Evolutionary conservation across 37 sponge, comb jelly and placozoan species (phyloP).

Genomic region (Bolinopsis microptera): DNA sequence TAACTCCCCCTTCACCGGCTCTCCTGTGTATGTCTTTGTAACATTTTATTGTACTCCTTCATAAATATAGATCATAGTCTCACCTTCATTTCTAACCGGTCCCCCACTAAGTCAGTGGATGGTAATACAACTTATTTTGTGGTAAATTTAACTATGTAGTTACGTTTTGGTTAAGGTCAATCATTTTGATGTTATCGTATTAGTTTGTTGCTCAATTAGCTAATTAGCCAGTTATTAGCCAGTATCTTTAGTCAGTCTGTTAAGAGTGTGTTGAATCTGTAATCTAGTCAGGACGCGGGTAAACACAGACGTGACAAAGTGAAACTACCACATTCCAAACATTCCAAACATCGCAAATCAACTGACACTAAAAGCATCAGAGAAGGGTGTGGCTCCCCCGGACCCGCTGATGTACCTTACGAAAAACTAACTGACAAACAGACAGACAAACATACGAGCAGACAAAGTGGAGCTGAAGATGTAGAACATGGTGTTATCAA

Average conservation of each 20-base stretch:
- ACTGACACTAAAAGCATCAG: neutral
- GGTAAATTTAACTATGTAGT: no score
- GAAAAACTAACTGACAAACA: neutral
- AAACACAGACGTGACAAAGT: neutral
- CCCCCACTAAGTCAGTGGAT: no score
- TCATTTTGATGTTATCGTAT: no score
- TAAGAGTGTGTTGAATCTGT: neutral
- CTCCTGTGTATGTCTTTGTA: conserved; percentile 58
- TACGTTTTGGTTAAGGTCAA: no score
- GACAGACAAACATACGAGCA: neutral
- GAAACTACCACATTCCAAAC: neutral
- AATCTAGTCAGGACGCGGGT: neutral
- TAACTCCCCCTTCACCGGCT: conserved; percentile 56
- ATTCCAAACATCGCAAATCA: neutral
- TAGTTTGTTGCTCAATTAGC: no score
- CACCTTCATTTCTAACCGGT: no score
- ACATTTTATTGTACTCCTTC: no score
- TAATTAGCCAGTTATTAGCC: no score
- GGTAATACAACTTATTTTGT: no score
- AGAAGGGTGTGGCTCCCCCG: neutral
- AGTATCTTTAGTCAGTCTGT: no score
- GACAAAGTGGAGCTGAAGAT: neutral
- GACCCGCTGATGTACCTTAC: neutral
- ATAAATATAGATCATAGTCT: no score
- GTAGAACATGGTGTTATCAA: neutral